Base-by-base conservation (phyloP, 2,888 invertebrate species). In the Amblyteles armatorius region DNA sequence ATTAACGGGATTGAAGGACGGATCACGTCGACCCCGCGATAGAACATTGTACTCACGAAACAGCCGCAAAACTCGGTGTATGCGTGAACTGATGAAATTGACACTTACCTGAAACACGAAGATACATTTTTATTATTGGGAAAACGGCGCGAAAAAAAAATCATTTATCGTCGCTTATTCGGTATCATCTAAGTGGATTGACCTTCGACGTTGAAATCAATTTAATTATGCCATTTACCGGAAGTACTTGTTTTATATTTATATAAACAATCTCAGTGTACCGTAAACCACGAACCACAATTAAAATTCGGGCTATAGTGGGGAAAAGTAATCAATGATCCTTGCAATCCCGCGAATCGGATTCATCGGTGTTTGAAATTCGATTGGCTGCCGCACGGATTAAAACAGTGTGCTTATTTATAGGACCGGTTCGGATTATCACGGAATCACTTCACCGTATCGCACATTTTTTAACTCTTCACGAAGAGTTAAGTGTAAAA, bases 1-100 rank as follows among this genome's bases (percentile, higher is more conserved):
- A 76, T 72, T 77, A 50, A 69, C 80, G 50, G 67, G 50, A 40
- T 65, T 13, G 71, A 77, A 80, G 80, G 83, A 9, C 57, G 11
- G 71, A 33, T 44, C 16, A 26, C 19, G 29, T 36, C n/a, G 65
- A 48, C 48, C 65, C 48, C n/a, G 40, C 65, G 33, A 44, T 33
- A 40, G 48, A 72, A 29, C 40, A 60, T 60, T 60, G 50, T 44
- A 60, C 68, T 78, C 50, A 68, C 65, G 50, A 68, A 65, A 29
- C 44, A 16, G n/a, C 63, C 26, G 48, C 29, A 22, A 29, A 68
- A 19, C 13, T 40, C 3, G n/a, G 5, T 55, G 16, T 40, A 52
- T 19, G 44, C 29, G 13, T 19, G 33, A 55, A 71, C 55, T 11
- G 29, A 16, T 36, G 4, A 63, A 40, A 22, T 60, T 55, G n/a